phyloP scores from a whole-genome alignment of 1,140 invertebrate species.

The Subanguina moxae region DNA sequence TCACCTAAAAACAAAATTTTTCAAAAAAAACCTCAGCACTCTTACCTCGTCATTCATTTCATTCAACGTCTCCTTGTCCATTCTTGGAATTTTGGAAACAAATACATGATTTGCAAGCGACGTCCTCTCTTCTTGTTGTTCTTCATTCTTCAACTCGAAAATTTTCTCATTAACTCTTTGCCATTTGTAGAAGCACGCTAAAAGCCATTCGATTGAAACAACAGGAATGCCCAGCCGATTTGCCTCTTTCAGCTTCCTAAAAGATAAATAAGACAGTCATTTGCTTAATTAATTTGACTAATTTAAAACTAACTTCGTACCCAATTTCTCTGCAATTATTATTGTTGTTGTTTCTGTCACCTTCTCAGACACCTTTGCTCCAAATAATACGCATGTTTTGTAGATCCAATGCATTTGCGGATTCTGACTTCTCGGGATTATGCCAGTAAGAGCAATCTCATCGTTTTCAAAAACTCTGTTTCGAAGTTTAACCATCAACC shows the following conservation, averaged over 20 bases:
- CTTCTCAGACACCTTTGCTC: slow-evolving; percentile 15
- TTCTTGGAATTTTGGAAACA: slow-evolving; percentile 10
- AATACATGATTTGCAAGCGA: not conserved
- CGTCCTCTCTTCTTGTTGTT: not conserved
- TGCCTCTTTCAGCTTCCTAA: slow-evolving; percentile 20
- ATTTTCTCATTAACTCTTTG: slow-evolving; percentile 29
- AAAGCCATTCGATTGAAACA: slow-evolving; percentile 24
- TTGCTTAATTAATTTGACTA: not conserved
- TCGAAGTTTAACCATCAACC: slow-evolving; percentile 18
- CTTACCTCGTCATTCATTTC: slow-evolving; percentile 25
- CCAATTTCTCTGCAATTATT: slow-evolving; percentile 18
- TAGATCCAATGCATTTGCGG: slow-evolving; percentile 13
- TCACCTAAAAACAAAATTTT: slow-evolving; percentile 10
- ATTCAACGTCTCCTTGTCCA: slow-evolving; percentile 12
- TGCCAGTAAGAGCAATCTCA: slow-evolving; percentile 31
- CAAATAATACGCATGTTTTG: slow-evolving; percentile 17
- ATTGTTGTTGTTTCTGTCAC: slow-evolving; percentile 24
- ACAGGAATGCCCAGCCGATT: slow-evolving; percentile 18
- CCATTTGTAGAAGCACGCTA: slow-evolving; percentile 31
- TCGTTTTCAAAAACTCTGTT: slow-evolving; percentile 20
- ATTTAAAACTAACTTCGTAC: slow-evolving; percentile 18
- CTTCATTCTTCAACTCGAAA: slow-evolving; percentile 18
- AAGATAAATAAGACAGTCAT: not conserved
- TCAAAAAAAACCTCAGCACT: too few relatives aligned
- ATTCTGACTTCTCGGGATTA: slow-evolving; percentile 25